Evolutionary conservation across 2,888 invertebrate species (phyloP).

Genomic region (Sussaba pulchella): DNA sequence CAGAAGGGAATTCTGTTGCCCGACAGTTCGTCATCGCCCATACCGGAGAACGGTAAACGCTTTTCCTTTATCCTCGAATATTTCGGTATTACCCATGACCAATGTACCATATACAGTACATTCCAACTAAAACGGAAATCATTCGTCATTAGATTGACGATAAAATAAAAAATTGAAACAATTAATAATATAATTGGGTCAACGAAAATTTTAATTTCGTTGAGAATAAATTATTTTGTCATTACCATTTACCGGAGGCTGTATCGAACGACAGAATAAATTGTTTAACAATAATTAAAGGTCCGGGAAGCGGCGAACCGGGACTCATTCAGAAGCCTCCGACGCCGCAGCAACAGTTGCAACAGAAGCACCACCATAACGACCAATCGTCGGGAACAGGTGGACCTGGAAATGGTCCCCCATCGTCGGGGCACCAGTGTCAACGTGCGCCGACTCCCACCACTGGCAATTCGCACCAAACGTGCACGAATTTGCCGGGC

Average conservation of each 20-base stretch:
- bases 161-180: no score
- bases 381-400: constrained; percentile 82
- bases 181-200: no score
- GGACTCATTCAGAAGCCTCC: constrained; percentile 83
- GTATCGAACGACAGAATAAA: no score
- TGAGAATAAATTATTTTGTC: no score
- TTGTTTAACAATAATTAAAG: constrained; percentile 75
- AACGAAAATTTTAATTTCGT: no score
- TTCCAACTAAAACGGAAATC: not conserved
- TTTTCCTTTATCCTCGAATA: constrained; percentile 3
- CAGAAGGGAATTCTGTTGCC: constrained; percentile 97
- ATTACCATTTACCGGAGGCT: no score
- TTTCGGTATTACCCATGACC: not conserved
- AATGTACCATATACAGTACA: not conserved
- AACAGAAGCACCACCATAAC: constrained; percentile 85
- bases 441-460: constrained; percentile 77
- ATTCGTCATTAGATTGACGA: no score
- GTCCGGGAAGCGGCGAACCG: constrained; percentile 75
- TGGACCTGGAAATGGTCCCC: constrained; percentile 43
- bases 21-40: constrained; percentile 94
- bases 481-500: constrained; percentile 74
- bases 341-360: constrained; percentile 82
- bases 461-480: constrained; percentile 79
- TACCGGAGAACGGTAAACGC: constrained; percentile 91
- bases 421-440: constrained; percentile 67